Percentiles rank a stretch among this genome's conserved stretches.
Conservation (phyloP, 2,888 invertebrate genomes). For the Stenurella melanura region DNA sequence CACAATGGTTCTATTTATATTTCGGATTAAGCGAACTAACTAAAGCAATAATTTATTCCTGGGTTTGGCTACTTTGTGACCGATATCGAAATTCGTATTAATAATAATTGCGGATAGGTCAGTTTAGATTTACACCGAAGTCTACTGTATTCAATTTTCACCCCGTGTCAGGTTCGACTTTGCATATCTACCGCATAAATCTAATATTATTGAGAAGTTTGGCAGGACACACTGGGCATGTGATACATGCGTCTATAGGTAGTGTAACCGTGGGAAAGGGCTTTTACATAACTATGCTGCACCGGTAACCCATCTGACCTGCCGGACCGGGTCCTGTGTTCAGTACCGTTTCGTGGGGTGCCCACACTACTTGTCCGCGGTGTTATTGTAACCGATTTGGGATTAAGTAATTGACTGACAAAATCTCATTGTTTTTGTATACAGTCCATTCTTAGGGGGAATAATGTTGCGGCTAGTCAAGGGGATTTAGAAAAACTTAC, state of each 20-base stretch:
- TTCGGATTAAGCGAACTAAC: not conserved
- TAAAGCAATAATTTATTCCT: not conserved
- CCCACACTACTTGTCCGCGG: conserved; percentile 9
- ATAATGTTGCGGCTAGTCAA: not conserved
- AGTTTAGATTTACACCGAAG: conserved; percentile 23
- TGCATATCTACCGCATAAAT: conserved; percentile 43
- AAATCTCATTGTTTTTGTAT: conserved; percentile 15
- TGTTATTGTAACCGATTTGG: conserved; percentile 22
- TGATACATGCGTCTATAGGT: conserved; percentile 40
- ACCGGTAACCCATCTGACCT: conserved; percentile 41
- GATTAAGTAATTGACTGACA: conserved; percentile 22
- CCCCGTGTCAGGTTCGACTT: conserved; percentile 31
- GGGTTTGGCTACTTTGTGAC: conserved; percentile 3
- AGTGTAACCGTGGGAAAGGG: conserved; percentile 41
- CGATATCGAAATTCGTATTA: conserved; percentile 12
- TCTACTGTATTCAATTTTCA: conserved; percentile 37
- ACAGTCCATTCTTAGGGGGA: not conserved
- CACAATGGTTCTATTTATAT: not conserved
- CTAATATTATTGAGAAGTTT: conserved; percentile 43
- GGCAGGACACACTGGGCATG: conserved; percentile 39
- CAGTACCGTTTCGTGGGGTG: conserved; percentile 18
- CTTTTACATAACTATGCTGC: conserved; percentile 40
- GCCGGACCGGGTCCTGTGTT: conserved; percentile 30
- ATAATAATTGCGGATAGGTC: conserved; percentile 30
- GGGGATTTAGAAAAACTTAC: not conserved